These are phyloP conservation scores for Tragelaphus imberbis DNA, from an alignment of 2,113 vertebrate species.

Conservation along the genomic window DNA sequence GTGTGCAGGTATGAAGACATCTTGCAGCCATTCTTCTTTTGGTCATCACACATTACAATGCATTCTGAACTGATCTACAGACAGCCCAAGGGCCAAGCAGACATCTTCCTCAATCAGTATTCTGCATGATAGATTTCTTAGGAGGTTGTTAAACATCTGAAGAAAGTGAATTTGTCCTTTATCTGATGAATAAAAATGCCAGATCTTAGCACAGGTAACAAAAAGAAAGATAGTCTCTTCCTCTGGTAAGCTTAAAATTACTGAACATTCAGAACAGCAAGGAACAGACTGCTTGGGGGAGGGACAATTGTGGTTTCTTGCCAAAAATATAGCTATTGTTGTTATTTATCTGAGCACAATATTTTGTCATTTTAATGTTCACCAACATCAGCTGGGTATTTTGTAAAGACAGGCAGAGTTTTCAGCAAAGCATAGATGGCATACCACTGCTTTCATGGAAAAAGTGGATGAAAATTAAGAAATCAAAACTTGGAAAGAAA, in stretches of 20 bases:
- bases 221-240: background rate
- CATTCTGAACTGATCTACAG: background rate
- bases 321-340: conserved; percentile 50
- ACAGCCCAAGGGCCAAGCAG: background rate
- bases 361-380: conserved; percentile 63
- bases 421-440: background rate
- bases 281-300: conserved; percentile 30
- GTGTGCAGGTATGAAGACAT: background rate
- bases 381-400: conserved; percentile 51
- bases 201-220: background rate
- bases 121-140: background rate
- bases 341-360: conserved; percentile 53
- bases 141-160: background rate
- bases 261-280: background rate
- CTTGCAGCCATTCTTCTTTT: background rate
- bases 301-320: background rate
- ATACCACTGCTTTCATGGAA: background rate
- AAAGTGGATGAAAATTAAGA: background rate
- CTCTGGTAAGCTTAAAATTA: background rate
- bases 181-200: background rate
- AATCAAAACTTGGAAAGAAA: conserved; percentile 12
- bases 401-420: background rate
- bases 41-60: background rate
- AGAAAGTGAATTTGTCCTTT: background rate
- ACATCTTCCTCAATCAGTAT: background rate